Percentiles rank a stretch among this genome's conserved stretches.
Evolutionary conservation across 2,797 vertebrate species (phyloP).

Genomic region (Sciurus carolinensis): DNA sequence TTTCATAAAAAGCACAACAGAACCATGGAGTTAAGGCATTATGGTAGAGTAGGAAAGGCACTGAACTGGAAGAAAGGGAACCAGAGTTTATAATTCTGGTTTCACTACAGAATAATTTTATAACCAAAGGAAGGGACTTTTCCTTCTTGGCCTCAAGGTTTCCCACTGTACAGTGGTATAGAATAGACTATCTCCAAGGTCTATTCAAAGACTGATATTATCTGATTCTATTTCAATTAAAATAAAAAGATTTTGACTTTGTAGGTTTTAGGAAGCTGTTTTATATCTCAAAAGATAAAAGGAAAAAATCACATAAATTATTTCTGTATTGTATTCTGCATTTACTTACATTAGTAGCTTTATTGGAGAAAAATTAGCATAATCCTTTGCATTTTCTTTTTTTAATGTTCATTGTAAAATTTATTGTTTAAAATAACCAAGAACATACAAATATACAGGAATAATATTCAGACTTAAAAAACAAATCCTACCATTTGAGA

Average conservation of each 20-base stretch:
- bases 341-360: neutral
- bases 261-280: neutral
- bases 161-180: neutral
- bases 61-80: neutral
- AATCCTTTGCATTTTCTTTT: neutral
- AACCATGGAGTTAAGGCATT: neutral
- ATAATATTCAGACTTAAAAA: too few species aligned
- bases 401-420: too few species aligned
- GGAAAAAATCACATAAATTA: neutral
- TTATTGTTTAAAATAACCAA: too few species aligned
- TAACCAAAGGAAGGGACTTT: neutral
- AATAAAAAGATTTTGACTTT: neutral
- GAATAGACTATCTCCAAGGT: neutral
- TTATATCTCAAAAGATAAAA: neutral
- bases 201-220: neutral
- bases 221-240: constrained; percentile 1
- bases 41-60: neutral
- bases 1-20: constrained; percentile 26
- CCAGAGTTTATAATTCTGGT: neutral
- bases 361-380: neutral
- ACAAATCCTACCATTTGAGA: too few species aligned
- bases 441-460: too few species aligned
- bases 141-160: neutral
- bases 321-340: neutral
- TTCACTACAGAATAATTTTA: neutral